phyloP scores from a whole-genome alignment of 2,113 vertebrate species.

The Ursus arctos region DNA sequence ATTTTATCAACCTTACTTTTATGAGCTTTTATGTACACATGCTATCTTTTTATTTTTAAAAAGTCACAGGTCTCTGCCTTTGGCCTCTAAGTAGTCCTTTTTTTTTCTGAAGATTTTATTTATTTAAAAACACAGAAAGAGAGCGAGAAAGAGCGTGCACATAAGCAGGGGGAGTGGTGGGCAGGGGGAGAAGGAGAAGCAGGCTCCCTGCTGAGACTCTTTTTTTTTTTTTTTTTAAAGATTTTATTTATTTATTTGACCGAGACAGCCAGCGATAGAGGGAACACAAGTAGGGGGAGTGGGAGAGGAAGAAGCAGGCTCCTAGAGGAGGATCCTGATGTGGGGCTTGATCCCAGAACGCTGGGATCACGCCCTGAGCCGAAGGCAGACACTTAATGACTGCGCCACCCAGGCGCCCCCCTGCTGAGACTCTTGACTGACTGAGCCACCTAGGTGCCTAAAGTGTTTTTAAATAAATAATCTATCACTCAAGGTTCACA shows the following conservation, averaged over 20 bases:
- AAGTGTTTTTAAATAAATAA: background rate
- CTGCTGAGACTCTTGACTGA: background rate
- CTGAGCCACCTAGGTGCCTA: too few relatives aligned
- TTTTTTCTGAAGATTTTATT: background rate
- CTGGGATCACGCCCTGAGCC: too few relatives aligned
- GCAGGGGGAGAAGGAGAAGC: background rate
- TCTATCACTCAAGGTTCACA: background rate
- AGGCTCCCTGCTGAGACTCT: background rate
- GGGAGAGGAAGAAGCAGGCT: too few relatives aligned
- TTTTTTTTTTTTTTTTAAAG: too few relatives aligned
- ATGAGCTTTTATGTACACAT: conserved; percentile 21
- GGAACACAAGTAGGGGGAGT: too few relatives aligned
- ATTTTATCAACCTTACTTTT: conserved; percentile 16
- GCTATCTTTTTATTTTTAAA: background rate
- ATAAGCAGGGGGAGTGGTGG: background rate
- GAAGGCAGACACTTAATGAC: too few relatives aligned
- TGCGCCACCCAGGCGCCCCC: too few relatives aligned
- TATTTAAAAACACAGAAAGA: background rate
- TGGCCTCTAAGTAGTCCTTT: background rate
- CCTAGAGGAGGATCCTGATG: too few relatives aligned
- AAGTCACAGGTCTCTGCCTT: background rate
- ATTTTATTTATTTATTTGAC: too few relatives aligned
- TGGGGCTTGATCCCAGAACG: too few relatives aligned
- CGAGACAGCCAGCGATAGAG: too few relatives aligned
- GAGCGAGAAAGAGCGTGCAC: background rate